These are phyloP conservation scores for Nephila pilipes DNA, from an alignment of 1,140 invertebrate species.

Conservation along the genomic window DNA sequence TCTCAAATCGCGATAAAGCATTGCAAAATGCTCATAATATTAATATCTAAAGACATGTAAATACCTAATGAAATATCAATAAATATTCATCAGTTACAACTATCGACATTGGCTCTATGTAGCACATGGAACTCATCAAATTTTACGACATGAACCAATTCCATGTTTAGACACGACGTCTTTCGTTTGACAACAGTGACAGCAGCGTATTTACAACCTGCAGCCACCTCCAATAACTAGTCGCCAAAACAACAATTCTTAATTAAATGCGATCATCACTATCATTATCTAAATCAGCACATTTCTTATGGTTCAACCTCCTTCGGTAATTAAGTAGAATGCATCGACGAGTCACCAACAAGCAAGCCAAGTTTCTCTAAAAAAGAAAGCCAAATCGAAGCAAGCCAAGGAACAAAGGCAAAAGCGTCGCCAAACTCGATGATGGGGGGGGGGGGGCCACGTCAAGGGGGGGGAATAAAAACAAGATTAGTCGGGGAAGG, in stretches of 20 bases:
- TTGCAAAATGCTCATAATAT: too few species aligned
- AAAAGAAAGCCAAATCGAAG: conserved; percentile 33
- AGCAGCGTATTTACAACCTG: not conserved
- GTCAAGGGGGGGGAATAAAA: not conserved
- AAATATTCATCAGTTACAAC: too few species aligned
- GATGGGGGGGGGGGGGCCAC: not conserved
- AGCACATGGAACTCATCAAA: not conserved
- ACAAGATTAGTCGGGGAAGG: conserved; percentile 53
- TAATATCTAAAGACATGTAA: too few species aligned
- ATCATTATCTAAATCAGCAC: conserved; percentile 35
- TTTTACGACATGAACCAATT: not conserved
- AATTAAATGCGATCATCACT: conserved; percentile 18
- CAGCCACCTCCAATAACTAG: not conserved
- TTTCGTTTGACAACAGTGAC: not conserved
- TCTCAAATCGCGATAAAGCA: too few species aligned
- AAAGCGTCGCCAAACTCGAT: conserved; percentile 1
- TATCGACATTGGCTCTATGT: not conserved
- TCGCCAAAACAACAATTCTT: conserved; percentile 9
- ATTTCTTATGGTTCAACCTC: conserved; percentile 13
- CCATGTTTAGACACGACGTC: not conserved
- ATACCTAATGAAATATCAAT: too few species aligned
- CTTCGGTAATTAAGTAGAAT: conserved; percentile 4
- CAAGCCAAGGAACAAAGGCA: conserved; percentile 13
- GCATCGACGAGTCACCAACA: not conserved
- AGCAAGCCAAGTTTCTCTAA: not conserved